Base-by-base conservation (phyloP, 2,113 vertebrate species). In the Eulemur macaco region DNA sequence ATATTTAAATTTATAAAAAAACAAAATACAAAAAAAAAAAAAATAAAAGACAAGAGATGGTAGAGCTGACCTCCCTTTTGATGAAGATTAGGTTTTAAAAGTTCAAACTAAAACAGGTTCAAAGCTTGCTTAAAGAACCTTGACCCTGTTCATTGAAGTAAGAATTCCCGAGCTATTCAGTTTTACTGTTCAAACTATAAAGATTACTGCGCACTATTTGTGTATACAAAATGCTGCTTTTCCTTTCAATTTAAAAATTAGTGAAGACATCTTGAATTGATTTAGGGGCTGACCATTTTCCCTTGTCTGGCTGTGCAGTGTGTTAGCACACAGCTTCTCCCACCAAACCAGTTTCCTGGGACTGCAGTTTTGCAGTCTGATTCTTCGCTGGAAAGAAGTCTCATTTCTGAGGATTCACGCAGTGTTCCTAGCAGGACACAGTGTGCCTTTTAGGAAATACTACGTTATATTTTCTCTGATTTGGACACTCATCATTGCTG, bases 381-480 rank as follows among this genome's bases (percentile, higher is more conserved):
- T n/a, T 42, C 82, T 80, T 39, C 63, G 5, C 52, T 91, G 73
- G 60, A 94, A 88, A 74, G 68, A 86, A 37, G 39, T 52, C 86
- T 83, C 58, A 18, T 10, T 71, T 90, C 50, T 80, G 86, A 89
- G 68, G 83, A 89, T 54, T 84, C 63, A 64, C 20, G 1, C 13
- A 60, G 29, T 73, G 25, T 77, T 82, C 54, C 15, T 9, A 37
- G 45, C 86, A 96, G 64, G 47, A 56, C 3, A 23, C 52, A 37
- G 8, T 29, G 18, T 18, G 92, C 39, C 83, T 91, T 89, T 86
- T 63, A 83, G 94, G 80, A 97, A 95, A 93, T 27, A 17, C 37
- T 56, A 17, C 21, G 29, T 5, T 82, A 15, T 54, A 14, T 73
- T 71, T 96, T 80, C 68, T 93, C 56, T 89, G 25, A 74, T 52